phyloP scores from a whole-genome alignment of 2,888 invertebrate genomes.

The Hypomecis punctinalis region DNA sequence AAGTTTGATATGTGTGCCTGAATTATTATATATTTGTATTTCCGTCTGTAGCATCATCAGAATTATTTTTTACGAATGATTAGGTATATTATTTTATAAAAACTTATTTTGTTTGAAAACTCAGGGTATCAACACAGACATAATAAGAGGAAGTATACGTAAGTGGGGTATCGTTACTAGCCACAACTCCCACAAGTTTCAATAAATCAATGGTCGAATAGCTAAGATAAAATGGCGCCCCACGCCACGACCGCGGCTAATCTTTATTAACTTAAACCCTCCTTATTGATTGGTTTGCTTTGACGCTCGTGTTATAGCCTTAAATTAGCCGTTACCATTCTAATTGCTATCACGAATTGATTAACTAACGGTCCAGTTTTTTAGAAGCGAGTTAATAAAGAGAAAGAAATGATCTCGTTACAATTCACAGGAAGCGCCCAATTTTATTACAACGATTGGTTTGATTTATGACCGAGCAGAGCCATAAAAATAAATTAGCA shows the following conservation, averaged over 20 bases:
- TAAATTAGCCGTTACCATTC: constrained; percentile 33
- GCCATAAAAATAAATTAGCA: constrained; percentile 42
- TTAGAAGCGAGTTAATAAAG: constrained; percentile 34
- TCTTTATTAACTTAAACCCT: constrained; percentile 39
- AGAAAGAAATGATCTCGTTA: constrained; percentile 34
- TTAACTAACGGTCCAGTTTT: constrained; percentile 40
- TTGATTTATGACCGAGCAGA: constrained; percentile 37
- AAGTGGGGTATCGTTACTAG: too few species aligned
- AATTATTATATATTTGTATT: not conserved
- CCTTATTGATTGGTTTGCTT: constrained; percentile 46
- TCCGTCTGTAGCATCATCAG: too few species aligned
- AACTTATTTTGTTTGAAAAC: too few species aligned
- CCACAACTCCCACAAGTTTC: too few species aligned
- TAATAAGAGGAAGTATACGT: too few species aligned
- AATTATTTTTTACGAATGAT: too few species aligned
- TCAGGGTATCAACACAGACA: too few species aligned
- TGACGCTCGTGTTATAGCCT: constrained; percentile 40
- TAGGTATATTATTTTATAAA: too few species aligned
- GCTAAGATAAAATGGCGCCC: constrained; percentile 35
- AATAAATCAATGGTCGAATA: too few species aligned
- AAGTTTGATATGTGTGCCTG: not conserved
- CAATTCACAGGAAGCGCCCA: constrained; percentile 39
- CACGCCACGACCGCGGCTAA: constrained; percentile 38
- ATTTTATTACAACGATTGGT: constrained; percentile 42
- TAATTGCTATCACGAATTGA: constrained; percentile 36